phyloP scores from a whole-genome alignment of 2,797 vertebrate species.

The Setipinna tenuifilis region DNA sequence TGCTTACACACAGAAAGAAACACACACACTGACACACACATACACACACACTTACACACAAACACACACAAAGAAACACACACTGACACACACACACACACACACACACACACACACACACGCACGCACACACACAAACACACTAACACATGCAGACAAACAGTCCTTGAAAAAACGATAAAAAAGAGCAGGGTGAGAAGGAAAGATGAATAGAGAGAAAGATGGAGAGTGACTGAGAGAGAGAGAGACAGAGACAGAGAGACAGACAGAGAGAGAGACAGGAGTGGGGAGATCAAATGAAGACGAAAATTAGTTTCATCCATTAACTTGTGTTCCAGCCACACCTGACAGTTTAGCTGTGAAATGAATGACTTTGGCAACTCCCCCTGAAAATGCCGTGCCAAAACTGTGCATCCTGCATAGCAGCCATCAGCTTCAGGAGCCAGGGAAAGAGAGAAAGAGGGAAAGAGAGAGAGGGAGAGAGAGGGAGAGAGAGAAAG shows the following conservation, averaged over 20 bases:
- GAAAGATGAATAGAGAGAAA: too few species aligned
- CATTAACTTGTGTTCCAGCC: background rate
- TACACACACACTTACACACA: background rate
- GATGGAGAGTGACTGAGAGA: too few species aligned
- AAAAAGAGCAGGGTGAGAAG: background rate
- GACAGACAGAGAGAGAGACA: background rate
- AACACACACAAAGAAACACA: background rate
- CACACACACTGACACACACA: background rate
- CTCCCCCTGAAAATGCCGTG: background rate
- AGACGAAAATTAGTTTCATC: constrained; percentile 15
- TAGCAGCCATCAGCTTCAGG: background rate
- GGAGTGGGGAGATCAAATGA: background rate
- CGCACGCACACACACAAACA: background rate
- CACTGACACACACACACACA: background rate
- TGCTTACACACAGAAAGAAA: background rate
- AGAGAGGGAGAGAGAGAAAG: constrained; percentile 1
- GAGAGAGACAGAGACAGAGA: background rate
- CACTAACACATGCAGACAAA: background rate
- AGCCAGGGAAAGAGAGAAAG: background rate
- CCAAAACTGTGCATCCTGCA: background rate
- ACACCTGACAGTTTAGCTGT: constrained; percentile 18
- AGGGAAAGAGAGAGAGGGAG: background rate
- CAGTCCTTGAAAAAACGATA: background rate
- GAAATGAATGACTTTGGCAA: constrained; percentile 22
- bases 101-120: background rate